A percentile compares a stretch with the other conserved stretches of the same genome.
These are phyloP conservation scores for Salvelinus namaycush DNA, from an alignment of 2,113 vertebrate genomes.

Conservation along the genomic window DNA sequence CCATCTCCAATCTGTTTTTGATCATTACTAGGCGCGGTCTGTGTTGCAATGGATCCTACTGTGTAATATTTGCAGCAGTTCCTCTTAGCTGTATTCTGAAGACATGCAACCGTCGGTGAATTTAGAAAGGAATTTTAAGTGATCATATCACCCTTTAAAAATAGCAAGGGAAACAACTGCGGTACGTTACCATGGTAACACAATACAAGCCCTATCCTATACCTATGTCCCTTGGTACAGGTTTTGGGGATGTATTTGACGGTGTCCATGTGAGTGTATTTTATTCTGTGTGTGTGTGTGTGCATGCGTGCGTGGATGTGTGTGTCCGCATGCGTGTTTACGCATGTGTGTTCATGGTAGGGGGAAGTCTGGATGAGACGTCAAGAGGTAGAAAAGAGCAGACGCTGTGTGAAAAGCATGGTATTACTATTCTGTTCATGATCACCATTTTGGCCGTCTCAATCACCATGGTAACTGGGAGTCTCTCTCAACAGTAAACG, in stretches of 20 bases:
- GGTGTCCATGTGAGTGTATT: not conserved
- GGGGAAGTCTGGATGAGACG: not conserved
- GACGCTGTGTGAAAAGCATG: conserved; percentile 72
- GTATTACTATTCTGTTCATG: conserved; percentile 49
- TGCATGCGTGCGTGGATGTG: not conserved
- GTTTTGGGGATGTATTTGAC: not conserved
- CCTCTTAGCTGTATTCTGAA: not conserved
- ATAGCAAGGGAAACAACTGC: not conserved
- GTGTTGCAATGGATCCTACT: not conserved
- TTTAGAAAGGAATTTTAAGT: not conserved
- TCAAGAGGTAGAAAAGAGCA: conserved; percentile 30
- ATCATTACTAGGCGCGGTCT: not conserved
- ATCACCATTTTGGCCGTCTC: conserved; percentile 17
- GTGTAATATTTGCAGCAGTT: too few species aligned
- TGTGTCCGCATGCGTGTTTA: not conserved
- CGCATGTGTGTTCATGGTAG: not conserved
- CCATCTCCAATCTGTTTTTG: not conserved
- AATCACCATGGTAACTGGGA: conserved; percentile 52
- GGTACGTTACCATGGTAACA: conserved; percentile 1
- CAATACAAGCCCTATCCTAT: not conserved
- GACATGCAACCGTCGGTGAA: not conserved
- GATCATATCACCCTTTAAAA: not conserved
- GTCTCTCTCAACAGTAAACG: conserved; percentile 27
- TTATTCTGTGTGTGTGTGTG: not conserved
- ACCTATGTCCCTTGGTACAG: not conserved